phyloP scores from a whole-genome alignment of 1,140 invertebrate genomes.

The Meloidogyne hapla region DNA sequence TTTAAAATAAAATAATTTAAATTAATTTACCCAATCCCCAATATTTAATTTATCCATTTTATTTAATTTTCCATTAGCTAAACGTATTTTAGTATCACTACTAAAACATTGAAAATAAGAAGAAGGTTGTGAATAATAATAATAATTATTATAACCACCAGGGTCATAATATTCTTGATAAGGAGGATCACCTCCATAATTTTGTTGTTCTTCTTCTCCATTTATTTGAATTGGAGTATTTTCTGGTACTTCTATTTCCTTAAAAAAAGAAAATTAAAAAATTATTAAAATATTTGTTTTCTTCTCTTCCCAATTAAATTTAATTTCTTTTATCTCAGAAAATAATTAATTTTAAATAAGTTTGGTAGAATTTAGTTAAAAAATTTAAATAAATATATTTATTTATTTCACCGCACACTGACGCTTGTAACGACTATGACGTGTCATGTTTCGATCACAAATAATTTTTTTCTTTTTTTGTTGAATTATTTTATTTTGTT shows the following conservation, averaged over 20 bases:
- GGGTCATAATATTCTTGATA: neutral
- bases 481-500: neutral
- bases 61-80: slow-evolving; percentile 41
- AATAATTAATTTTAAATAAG: no score
- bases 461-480: slow-evolving; percentile 16
- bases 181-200: neutral
- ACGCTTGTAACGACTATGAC: neutral
- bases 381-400: no score
- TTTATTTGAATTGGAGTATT: neutral
- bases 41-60: slow-evolving; percentile 46
- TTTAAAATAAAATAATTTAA: slow-evolving; percentile 12
- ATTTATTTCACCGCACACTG: neutral
- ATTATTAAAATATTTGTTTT: no score
- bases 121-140: neutral
- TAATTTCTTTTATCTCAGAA: no score
- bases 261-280: slow-evolving; percentile 8
- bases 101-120: slow-evolving; percentile 42
- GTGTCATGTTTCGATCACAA: slow-evolving; percentile 24
- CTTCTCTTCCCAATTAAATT: no score
- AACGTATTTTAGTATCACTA: slow-evolving; percentile 42
- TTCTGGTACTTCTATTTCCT: slow-evolving; percentile 14
- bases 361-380: no score
- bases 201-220: neutral
- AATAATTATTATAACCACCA: neutral
- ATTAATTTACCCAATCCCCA: slow-evolving; percentile 47